phyloP scores from a whole-genome alignment of 2,888 invertebrate species.

The Eumerus sabulonum region DNA sequence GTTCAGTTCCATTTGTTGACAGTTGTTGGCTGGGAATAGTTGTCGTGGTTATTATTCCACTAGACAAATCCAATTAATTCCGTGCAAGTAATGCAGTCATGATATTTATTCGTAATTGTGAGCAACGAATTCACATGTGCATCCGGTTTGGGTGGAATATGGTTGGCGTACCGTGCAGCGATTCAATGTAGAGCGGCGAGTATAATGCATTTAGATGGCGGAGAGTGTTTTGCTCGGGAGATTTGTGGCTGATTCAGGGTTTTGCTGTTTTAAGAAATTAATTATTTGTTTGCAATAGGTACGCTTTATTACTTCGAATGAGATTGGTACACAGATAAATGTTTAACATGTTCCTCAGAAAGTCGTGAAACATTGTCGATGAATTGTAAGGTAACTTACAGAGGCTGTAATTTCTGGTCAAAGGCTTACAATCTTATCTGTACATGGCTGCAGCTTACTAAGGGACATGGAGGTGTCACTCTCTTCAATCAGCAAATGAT shows the following conservation, averaged over 20 bases:
- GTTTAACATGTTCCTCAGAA: neutral
- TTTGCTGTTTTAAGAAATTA: slow-evolving; percentile 30
- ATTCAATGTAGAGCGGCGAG: neutral
- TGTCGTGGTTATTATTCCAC: slow-evolving; percentile 29
- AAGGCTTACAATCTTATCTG: no score
- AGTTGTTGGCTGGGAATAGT: slow-evolving; percentile 41
- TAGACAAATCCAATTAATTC: slow-evolving; percentile 60
- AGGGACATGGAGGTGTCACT: no score
- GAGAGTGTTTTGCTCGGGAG: no score
- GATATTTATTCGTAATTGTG: slow-evolving; percentile 47
- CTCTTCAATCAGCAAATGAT: no score
- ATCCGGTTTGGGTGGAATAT: slow-evolving; percentile 51
- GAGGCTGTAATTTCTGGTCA: no score
- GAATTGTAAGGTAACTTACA: no score
- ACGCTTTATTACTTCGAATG: slow-evolving; percentile 40
- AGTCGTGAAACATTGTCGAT: no score
- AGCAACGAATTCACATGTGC: slow-evolving; percentile 39
- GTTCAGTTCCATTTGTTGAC: slow-evolving; percentile 49
- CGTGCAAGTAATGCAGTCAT: slow-evolving; percentile 54
- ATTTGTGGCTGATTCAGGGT: neutral
- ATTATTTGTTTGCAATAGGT: slow-evolving; percentile 49
- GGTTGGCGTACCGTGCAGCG: neutral
- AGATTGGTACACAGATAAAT: slow-evolving; percentile 12
- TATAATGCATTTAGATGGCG: no score
- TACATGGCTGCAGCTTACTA: no score